A percentile compares a stretch with the other conserved stretches of the same genome.
phyloP scores from a whole-genome alignment of 2,888 invertebrate genomes.

The Psylliodes chrysocephalus region DNA sequence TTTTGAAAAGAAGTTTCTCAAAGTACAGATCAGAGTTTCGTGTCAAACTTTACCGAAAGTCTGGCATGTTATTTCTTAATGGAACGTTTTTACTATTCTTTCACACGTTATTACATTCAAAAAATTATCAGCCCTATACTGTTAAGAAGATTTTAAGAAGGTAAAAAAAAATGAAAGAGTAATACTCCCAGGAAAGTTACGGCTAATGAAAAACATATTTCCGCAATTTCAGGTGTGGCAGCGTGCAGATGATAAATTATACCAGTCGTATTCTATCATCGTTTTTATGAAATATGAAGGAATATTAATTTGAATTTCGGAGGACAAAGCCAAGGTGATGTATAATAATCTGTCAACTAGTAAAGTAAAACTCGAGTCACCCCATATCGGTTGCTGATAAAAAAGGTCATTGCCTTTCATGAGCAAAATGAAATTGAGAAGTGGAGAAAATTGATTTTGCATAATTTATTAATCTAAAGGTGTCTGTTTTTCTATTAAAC shows the following conservation, averaged over 20 bases:
- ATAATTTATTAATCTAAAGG: background rate
- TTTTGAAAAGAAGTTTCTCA: too few species aligned
- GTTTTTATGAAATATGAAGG: slow-evolving; percentile 15
- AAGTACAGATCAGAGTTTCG: too few species aligned
- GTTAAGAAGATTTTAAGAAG: too few species aligned
- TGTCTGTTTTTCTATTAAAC: too few species aligned
- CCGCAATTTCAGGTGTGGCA: slow-evolving; percentile 1
- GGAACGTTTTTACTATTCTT: too few species aligned
- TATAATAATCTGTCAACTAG: slow-evolving; percentile 18
- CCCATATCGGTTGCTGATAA: slow-evolving; percentile 15
- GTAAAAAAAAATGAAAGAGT: slow-evolving; percentile 4
- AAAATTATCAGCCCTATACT: too few species aligned
- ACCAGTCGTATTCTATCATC: slow-evolving; percentile 13
- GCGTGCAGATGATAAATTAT: slow-evolving; percentile 14
- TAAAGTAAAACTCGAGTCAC: slow-evolving; percentile 27
- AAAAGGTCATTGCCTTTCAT: slow-evolving; percentile 7
- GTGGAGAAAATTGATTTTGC: background rate
- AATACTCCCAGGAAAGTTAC: background rate
- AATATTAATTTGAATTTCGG: slow-evolving; percentile 21
- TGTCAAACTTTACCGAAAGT: too few species aligned
- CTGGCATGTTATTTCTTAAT: too few species aligned
- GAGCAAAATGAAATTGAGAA: background rate
- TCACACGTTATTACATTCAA: too few species aligned
- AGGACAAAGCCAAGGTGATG: slow-evolving; percentile 24
- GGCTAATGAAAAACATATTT: slow-evolving; percentile 9